Conservation (phyloP, 2,113 vertebrate species). For the Megatriorchis doriae region DNA sequence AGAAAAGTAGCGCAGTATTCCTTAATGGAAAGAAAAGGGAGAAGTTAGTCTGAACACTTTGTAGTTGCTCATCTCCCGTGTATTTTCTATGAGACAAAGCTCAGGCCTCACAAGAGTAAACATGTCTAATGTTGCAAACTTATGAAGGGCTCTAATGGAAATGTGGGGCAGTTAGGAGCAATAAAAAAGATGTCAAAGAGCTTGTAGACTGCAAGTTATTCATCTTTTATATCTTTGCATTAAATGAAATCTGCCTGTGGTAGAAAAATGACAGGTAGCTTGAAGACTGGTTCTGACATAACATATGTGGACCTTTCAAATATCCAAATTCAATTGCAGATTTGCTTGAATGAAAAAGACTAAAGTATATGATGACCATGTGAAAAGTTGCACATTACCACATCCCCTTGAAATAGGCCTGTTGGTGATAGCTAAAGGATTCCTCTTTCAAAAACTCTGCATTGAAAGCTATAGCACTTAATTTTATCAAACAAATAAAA, state of each 20-base stretch:
- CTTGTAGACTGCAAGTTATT: not conserved
- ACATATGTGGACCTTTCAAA: not conserved
- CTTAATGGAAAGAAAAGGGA: not conserved
- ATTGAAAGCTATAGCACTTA: not conserved
- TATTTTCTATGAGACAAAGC: not conserved
- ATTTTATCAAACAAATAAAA: not conserved
- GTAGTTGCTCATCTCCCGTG: fast-evolving
- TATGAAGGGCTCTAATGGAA: not conserved
- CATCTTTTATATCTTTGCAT: not conserved
- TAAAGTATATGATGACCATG: fast-evolving
- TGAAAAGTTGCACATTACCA: not conserved
- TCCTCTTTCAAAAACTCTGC: not conserved
- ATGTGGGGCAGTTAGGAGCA: not conserved
- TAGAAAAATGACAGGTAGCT: not conserved
- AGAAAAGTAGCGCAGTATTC: not conserved
- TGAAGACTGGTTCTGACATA: not conserved
- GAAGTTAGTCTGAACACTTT: not conserved
- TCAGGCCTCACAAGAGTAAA: not conserved
- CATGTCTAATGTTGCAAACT: not conserved
- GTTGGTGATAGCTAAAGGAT: not conserved
- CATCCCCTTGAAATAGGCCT: not conserved
- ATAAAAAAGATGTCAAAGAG: not conserved
- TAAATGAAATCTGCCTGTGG: not conserved
- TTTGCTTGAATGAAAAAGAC: not conserved
- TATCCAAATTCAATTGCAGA: not conserved